A percentile compares a stretch with the other conserved stretches of the same genome.
These are phyloP conservation scores for Nesidiocoris tenuis DNA, from an alignment of 2,888 invertebrate genomes.

Conservation along the genomic window DNA sequence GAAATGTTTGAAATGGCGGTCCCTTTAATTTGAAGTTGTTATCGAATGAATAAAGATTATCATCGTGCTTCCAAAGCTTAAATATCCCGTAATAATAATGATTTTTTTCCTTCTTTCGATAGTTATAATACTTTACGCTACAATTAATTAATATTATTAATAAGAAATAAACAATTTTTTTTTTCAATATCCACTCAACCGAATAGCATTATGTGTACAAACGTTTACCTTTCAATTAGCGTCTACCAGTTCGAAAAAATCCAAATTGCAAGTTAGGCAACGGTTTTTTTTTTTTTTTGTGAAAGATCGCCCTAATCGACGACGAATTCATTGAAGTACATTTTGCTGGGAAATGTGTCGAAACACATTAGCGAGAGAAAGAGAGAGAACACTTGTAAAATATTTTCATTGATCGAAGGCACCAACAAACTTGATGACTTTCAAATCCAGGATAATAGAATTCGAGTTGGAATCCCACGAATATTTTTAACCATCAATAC, in stretches of 20 bases:
- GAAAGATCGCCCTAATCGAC: too few species aligned
- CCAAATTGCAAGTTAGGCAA: slow-evolving; percentile 24
- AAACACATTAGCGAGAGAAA: background rate
- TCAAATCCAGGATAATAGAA: slow-evolving; percentile 35
- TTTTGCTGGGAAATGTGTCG: too few species aligned
- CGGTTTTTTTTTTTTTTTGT: background rate
- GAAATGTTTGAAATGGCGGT: too few species aligned
- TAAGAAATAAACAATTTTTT: slow-evolving; percentile 12
- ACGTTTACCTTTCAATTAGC: slow-evolving; percentile 25
- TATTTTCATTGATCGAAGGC: slow-evolving; percentile 33
- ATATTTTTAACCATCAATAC: slow-evolving; percentile 25
- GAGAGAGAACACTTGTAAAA: slow-evolving; percentile 15
- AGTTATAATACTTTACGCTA: slow-evolving; percentile 17
- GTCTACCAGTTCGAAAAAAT: slow-evolving; percentile 29
- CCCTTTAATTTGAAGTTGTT: background rate
- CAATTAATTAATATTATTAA: slow-evolving; percentile 18
- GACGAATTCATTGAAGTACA: background rate
- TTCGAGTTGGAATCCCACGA: slow-evolving; percentile 17
- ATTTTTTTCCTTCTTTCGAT: background rate
- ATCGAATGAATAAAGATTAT: background rate
- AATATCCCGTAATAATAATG: slow-evolving; percentile 8
- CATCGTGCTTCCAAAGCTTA: slow-evolving; percentile 1
- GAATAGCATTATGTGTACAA: slow-evolving; percentile 27
- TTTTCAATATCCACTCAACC: slow-evolving; percentile 14
- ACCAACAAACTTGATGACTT: slow-evolving; percentile 39